A percentile compares a stretch with the other conserved stretches of the same genome.
Conservation (phyloP, 2,113 vertebrate genomes). For the Limanda limanda region DNA sequence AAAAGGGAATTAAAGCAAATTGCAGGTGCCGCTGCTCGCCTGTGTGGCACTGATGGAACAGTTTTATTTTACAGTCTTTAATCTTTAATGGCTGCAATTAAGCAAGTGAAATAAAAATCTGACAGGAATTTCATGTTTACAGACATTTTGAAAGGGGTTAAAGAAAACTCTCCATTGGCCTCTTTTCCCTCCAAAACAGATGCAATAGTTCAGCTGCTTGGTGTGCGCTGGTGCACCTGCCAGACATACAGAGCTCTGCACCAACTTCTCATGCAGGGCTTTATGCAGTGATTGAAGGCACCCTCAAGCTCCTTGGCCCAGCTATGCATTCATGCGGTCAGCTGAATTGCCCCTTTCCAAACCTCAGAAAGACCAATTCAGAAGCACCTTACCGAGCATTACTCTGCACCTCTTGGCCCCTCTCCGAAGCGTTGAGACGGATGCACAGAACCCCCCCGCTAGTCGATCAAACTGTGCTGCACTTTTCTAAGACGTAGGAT, state of each 20-base stretch:
- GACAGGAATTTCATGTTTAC: neutral
- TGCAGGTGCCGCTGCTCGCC: constrained; percentile 42
- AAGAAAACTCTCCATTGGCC: neutral
- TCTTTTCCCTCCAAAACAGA: neutral
- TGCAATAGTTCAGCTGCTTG: neutral
- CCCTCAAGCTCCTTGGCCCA: constrained; percentile 8
- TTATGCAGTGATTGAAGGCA: constrained; percentile 7
- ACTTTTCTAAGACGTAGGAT: constrained; percentile 1
- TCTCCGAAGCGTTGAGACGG: no score
- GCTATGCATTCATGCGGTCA: constrained; percentile 51
- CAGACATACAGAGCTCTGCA: constrained; percentile 9
- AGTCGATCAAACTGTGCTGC: constrained; percentile 2
- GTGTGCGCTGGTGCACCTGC: constrained; percentile 4
- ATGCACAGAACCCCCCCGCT: neutral
- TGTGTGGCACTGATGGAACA: constrained; percentile 2
- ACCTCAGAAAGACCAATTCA: constrained; percentile 44
- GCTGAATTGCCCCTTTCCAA: constrained; percentile 42
- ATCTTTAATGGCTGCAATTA: constrained; percentile 44
- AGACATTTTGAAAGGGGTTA: neutral
- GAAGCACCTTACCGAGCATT: constrained; percentile 33
- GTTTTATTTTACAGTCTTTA: constrained; percentile 32
- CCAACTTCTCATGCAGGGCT: constrained; percentile 22
- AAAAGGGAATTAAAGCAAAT: constrained; percentile 46
- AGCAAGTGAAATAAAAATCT: constrained; percentile 10
- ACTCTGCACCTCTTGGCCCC: constrained; percentile 7